Evolutionary conservation across 2,797 vertebrate genomes (phyloP).

Genomic region (Tympanoctomys barrerae): DNA sequence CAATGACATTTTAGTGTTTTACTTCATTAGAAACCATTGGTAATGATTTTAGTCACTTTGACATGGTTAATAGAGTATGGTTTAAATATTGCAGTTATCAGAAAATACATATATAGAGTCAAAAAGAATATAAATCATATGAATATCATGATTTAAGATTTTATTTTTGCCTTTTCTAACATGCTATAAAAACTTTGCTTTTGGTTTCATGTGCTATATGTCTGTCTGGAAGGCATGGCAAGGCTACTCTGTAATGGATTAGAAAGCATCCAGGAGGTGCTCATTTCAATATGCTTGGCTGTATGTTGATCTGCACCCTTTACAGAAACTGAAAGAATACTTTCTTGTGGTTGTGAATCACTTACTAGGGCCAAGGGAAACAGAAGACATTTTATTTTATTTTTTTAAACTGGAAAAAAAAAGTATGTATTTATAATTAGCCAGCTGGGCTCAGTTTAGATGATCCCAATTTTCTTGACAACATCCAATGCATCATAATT

Average conservation of each 20-base stretch:
- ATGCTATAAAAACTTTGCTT: not conserved
- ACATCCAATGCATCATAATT: too few relatives aligned
- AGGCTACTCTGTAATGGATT: not conserved
- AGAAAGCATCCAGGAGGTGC: not conserved
- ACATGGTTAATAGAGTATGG: not conserved
- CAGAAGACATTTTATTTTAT: not conserved
- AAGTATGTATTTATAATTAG: too few relatives aligned
- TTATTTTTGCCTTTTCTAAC: not conserved
- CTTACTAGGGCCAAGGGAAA: not conserved
- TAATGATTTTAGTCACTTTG: slow-evolving; percentile 28
- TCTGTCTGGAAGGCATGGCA: not conserved
- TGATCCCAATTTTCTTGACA: too few relatives aligned
- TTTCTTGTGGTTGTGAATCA: not conserved
- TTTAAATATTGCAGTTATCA: slow-evolving; percentile 20
- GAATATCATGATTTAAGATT: not conserved
- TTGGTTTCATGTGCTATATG: slow-evolving; percentile 13
- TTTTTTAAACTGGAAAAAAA: too few relatives aligned
- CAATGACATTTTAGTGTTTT: not conserved
- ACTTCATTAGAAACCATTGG: not conserved
- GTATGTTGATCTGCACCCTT: not conserved
- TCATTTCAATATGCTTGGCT: not conserved
- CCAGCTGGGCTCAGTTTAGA: too few relatives aligned
- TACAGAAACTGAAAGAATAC: not conserved
- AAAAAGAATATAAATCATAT: not conserved
- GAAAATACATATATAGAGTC: not conserved